phyloP scores from a whole-genome alignment of 2,888 invertebrate species.

The Sinopyrophorus schimmeli region DNA sequence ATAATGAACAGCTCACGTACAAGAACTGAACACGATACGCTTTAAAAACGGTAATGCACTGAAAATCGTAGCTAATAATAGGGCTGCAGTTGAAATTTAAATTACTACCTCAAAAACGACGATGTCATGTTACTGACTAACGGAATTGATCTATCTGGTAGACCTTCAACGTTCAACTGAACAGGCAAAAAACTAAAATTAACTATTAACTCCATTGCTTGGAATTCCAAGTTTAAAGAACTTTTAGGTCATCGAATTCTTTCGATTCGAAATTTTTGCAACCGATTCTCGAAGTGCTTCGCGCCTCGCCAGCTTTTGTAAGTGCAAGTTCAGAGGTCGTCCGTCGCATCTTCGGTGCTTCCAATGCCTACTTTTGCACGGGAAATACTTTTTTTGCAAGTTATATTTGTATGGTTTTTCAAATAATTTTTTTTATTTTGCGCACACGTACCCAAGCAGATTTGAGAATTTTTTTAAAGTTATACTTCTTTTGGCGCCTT shows the following conservation, averaged over 20 bases:
- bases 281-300: too few species aligned
- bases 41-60: constrained; percentile 29
- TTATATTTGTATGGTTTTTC: too few species aligned
- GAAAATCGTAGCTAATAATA: constrained; percentile 26
- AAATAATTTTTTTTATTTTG: too few species aligned
- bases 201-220: constrained; percentile 1
- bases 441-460: too few species aligned
- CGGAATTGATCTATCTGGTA: constrained; percentile 9
- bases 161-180: constrained; percentile 11
- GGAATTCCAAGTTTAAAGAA: background rate
- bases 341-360: too few species aligned
- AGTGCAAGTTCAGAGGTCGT: too few species aligned
- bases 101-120: constrained; percentile 14
- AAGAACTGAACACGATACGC: constrained; percentile 22
- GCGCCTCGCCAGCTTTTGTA: too few species aligned
- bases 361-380: too few species aligned
- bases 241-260: constrained; percentile 5
- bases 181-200: constrained; percentile 1
- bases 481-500: too few species aligned
- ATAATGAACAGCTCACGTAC: constrained; percentile 15
- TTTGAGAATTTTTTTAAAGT: too few species aligned
- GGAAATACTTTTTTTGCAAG: too few species aligned
- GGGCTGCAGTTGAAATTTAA: constrained; percentile 26
- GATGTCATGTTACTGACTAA: constrained; percentile 17
- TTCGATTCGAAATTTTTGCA: background rate